Base-by-base conservation (phyloP, 2,797 vertebrate genomes). In the Ceyx erithaca region DNA sequence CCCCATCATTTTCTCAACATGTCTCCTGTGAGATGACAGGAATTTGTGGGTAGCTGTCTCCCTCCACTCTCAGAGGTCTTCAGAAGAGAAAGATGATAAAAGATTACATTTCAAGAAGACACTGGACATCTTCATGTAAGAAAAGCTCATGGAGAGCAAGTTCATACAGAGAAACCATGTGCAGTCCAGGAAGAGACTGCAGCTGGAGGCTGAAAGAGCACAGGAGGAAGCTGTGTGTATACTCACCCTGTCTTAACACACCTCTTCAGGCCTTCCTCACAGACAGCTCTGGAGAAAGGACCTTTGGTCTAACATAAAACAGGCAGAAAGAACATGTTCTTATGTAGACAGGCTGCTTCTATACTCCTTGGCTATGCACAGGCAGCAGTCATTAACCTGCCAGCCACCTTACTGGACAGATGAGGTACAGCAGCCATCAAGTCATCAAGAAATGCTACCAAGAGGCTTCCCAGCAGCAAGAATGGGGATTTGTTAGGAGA, bases 281-380 rank as follows among this genome's bases (percentile, higher is more conserved):
- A 6, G 5, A 14, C 35, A 57, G 21, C 8, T 54, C 31, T 73
- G 33, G 20, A 91, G 33, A 59, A 48, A 59, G 35, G 12, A 49
- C 22, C 31, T 46, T 64, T 40, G 67, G 4, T 35, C n/a, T 52
- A 19, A 75, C 28, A 58, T 15, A 40, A 18, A 51, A 41, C 14
- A n/a, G 45, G 18, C 23, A 75, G 26, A 62, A 78, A 63, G 52
- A 54, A 25, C 10, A 16, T 2, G 22, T 40, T 84, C 37, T 67
- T 31, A 7, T 0, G 20, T 18, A 35, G 30, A 43, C 31, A 41
- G 31, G 35, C 52, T 93, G 82, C 63, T 45, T 80, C 52, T 16
- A 8, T 0, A 6, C 48, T 54, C 1, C 15, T 49, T 37, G 21
- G 73, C 19, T 46, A 14, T 1, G 18, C n/a, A 25, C 12, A 25